These are phyloP conservation scores for Pantherophis alleghaniensis DNA, from an alignment of 2,797 vertebrate species.

Conservation along the genomic window DNA sequence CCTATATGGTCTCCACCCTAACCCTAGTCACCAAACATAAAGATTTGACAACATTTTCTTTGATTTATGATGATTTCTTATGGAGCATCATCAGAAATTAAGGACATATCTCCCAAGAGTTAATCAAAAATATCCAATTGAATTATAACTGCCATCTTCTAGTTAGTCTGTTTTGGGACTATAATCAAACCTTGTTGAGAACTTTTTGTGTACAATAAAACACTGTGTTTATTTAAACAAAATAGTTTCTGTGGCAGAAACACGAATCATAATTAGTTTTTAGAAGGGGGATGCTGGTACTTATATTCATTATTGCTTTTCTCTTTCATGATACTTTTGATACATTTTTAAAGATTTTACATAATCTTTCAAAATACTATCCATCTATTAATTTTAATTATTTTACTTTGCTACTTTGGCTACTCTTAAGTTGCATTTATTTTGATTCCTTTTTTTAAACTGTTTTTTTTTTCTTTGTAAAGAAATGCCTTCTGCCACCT, in stretches of 20 bases:
- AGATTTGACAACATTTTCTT: not conserved
- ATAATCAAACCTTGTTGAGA: not conserved
- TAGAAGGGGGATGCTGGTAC: not conserved
- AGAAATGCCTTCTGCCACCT: constrained; percentile 2
- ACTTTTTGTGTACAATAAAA: not conserved
- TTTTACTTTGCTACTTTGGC: not conserved
- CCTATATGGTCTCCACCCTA: not conserved
- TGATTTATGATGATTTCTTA: not conserved
- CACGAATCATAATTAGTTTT: not conserved
- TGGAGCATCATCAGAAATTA: not conserved
- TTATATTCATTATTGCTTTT: not conserved
- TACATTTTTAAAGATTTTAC: not conserved
- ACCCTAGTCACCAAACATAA: not conserved
- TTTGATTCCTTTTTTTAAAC: constrained; percentile 5
- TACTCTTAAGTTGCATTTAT: not conserved
- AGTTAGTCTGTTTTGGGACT: not conserved
- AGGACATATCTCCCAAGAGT: not conserved
- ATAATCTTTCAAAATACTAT: not conserved
- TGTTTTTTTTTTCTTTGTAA: not conserved
- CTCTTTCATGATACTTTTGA: not conserved
- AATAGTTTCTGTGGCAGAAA: not conserved
- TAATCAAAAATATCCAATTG: not conserved
- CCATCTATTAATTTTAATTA: not conserved
- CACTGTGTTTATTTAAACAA: not conserved
- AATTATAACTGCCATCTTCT: not conserved